Evolutionary conservation across 2,113 vertebrate genomes (phyloP).

Genomic region (Sylvilagus bachmani): DNA sequence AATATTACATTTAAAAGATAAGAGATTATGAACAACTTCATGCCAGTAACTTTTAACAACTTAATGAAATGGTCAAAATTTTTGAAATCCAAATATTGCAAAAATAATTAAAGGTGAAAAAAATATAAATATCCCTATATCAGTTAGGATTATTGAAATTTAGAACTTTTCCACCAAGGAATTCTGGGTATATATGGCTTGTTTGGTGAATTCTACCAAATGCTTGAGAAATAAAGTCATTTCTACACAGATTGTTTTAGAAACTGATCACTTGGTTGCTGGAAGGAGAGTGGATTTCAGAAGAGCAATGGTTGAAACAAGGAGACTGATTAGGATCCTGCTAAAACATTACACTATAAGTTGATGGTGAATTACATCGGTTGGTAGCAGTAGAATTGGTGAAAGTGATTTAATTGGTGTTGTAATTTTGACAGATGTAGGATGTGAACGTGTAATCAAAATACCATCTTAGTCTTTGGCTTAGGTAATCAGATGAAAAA

Average conservation of each 20-base stretch:
- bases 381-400: neutral
- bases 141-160: neutral
- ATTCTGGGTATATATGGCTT: neutral
- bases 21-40: neutral
- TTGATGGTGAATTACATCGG: neutral
- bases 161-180: conserved; percentile 7
- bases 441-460: neutral
- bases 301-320: neutral
- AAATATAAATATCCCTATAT: neutral
- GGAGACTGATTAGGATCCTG: neutral
- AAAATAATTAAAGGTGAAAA: neutral
- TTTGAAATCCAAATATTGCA: neutral
- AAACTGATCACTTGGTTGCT: neutral
- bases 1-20: neutral
- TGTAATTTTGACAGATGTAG: neutral
- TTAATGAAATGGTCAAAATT: neutral
- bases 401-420: neutral
- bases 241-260: neutral
- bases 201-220: neutral
- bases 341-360: neutral
- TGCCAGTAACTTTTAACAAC: neutral
- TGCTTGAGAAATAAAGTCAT: neutral
- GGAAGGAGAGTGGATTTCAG: neutral
- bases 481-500: neutral
- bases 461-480: neutral